Percentiles rank a stretch among this genome's conserved stretches.
These are phyloP conservation scores for Odontomyia ornata DNA, from an alignment of 2,888 invertebrate species.

Conservation along the genomic window DNA sequence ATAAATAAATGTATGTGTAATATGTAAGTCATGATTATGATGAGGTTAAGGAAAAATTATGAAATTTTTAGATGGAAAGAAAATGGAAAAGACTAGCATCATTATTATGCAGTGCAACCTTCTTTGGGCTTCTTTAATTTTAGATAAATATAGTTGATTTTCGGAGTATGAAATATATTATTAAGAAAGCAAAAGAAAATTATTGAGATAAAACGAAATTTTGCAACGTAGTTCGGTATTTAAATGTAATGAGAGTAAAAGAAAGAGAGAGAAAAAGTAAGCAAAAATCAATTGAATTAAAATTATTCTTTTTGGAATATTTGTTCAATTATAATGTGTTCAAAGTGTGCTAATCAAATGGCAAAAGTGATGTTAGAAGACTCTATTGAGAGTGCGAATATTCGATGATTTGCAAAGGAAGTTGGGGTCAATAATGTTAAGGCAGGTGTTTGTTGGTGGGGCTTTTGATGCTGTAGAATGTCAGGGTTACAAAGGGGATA, in stretches of 20 bases:
- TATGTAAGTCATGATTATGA: constrained; percentile 4
- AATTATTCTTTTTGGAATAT: constrained; percentile 15
- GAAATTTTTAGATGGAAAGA: background rate
- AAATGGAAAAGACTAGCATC: constrained; percentile 23
- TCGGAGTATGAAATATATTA: constrained; percentile 7
- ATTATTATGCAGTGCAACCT: background rate
- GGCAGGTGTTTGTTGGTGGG: background rate
- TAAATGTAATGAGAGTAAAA: constrained; percentile 8
- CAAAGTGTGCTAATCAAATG: constrained; percentile 36
- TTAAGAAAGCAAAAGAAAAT: background rate
- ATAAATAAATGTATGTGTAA: background rate
- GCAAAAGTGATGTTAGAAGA: background rate
- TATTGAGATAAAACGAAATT: background rate
- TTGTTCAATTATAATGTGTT: constrained; percentile 29
- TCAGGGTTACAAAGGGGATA: no score
- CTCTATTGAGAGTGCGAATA: background rate
- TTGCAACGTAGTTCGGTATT: background rate
- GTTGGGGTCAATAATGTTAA: background rate
- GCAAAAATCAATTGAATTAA: no score
- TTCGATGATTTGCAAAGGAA: background rate
- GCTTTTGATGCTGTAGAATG: no score
- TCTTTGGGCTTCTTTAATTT: constrained; percentile 38
- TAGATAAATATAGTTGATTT: constrained; percentile 39
- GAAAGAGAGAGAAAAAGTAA: background rate
- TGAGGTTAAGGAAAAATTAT: background rate